phyloP scores from a whole-genome alignment of 2,113 vertebrate species.

The Myotis yumanensis region DNA sequence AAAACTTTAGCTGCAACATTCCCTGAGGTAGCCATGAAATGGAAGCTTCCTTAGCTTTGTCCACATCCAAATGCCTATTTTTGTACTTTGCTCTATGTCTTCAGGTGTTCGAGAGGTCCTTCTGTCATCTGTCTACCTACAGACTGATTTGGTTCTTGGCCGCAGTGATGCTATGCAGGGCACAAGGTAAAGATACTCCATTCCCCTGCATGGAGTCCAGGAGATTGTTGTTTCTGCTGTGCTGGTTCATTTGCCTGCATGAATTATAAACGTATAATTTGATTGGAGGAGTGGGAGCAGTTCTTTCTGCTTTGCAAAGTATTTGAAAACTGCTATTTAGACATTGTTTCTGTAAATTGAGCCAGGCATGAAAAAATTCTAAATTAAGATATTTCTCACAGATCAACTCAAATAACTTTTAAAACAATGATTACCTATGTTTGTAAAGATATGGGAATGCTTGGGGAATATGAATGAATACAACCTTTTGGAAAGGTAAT shows the following conservation, averaged over 20 bases:
- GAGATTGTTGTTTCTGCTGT: not conserved
- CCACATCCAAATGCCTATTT: constrained; percentile 44
- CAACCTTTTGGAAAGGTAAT: not conserved
- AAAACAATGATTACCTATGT: not conserved
- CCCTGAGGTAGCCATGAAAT: not conserved
- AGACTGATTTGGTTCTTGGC: constrained; percentile 69
- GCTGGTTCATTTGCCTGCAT: not conserved
- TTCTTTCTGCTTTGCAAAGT: not conserved
- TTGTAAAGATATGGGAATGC: not conserved
- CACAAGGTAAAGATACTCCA: constrained; percentile 69
- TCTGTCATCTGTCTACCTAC: constrained; percentile 63
- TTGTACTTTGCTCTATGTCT: constrained; percentile 67
- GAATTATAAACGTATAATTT: not conserved
- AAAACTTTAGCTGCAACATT: not conserved
- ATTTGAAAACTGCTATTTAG: not conserved
- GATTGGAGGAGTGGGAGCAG: not conserved
- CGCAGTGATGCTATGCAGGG: constrained; percentile 51
- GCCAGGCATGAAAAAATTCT: not conserved
- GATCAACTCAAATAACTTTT: not conserved
- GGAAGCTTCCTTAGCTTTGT: not conserved
- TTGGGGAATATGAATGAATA: not conserved
- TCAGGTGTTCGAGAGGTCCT: constrained; percentile 61
- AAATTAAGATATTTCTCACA: constrained; percentile 31
- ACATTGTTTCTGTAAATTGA: not conserved
- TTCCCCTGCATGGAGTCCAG: not conserved